Base-by-base conservation (phyloP, 2,888 invertebrate genomes). In the Tethea ocularis region DNA sequence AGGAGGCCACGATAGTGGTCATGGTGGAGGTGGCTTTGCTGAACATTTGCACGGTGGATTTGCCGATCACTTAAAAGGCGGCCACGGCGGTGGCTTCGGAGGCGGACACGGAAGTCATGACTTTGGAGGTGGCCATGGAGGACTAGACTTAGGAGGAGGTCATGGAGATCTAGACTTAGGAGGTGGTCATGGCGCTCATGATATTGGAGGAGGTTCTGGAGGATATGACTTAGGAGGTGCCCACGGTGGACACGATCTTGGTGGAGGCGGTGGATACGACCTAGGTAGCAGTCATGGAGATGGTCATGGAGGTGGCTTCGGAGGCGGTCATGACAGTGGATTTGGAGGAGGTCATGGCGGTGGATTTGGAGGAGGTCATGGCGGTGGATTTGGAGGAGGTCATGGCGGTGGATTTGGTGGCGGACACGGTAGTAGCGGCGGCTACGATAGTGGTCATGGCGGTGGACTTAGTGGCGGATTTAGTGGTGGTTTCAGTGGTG, bases 141-240 rank as follows among this genome's bases (percentile, higher is more conserved):
- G 80, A 7, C 80, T 79, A n/a, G 84, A 80, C 20, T 82, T 82
- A 29, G 81, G 80, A 2, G 84, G 81, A 8, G 51, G 46, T 2
- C 69, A 67, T 2, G 62, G 64, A 4, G 66, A 64, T 6, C 65
- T 64, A 23, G 66, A 64, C 15, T 58, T 61, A 56, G 71, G 75
- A 3, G 71, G 75, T 6, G 77, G 78, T 8, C 77, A 77, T 52
- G 80, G 79, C 2, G 80, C 81, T 3, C 46, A 15, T 15, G 46
- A 46, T 17, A 58, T 61, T 71, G 84, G 72, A 69, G 86, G 78
- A 69, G 79, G 88, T 1, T 88, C 88, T 10, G 80, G 91, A 2
- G 79, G 82, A 22, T 74, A 58, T 23, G 62, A 72, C 33, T 66
- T 66, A 11, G 82, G 64, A 52, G 78, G 75, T 4, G 74, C 81